phyloP scores from a whole-genome alignment of 2,797 vertebrate genomes.

The Oophaga sylvatica region DNA sequence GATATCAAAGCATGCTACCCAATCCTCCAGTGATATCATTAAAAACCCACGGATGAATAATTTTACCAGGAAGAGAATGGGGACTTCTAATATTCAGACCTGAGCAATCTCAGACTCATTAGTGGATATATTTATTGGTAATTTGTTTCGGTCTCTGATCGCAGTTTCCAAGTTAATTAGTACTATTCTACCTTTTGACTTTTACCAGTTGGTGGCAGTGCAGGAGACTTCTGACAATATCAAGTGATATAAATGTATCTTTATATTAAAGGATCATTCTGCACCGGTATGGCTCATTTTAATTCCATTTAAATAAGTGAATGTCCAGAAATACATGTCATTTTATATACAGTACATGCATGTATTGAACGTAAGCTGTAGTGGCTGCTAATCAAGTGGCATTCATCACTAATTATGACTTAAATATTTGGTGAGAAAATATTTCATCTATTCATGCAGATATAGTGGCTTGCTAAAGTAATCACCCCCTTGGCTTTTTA shows the following conservation, averaged over 20 bases:
- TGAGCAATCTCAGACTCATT: slow-evolving; percentile 20
- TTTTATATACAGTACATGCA: background rate
- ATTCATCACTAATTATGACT: background rate
- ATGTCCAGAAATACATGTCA: background rate
- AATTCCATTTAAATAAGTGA: too few species aligned
- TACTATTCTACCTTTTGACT: background rate
- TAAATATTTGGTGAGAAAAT: too few species aligned
- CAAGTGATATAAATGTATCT: slow-evolving; percentile 4
- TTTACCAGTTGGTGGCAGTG: background rate
- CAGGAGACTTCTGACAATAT: background rate
- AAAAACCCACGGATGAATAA: slow-evolving; percentile 47
- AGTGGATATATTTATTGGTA: slow-evolving; percentile 32
- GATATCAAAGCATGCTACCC: background rate
- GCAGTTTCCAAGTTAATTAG: slow-evolving; percentile 10
- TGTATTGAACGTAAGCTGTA: background rate
- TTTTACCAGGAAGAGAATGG: background rate
- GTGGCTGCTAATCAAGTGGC: background rate
- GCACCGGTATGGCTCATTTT: background rate
- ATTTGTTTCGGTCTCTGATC: slow-evolving; percentile 10
- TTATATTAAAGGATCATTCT: background rate
- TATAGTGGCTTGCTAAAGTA: background rate
- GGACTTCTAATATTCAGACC: background rate
- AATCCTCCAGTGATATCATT: slow-evolving; percentile 47
- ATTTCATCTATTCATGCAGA: background rate
- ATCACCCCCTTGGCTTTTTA: too few species aligned